These are phyloP conservation scores for Urocyon cinereoargenteus DNA, from an alignment of 2,797 vertebrate species.

Conservation along the genomic window DNA sequence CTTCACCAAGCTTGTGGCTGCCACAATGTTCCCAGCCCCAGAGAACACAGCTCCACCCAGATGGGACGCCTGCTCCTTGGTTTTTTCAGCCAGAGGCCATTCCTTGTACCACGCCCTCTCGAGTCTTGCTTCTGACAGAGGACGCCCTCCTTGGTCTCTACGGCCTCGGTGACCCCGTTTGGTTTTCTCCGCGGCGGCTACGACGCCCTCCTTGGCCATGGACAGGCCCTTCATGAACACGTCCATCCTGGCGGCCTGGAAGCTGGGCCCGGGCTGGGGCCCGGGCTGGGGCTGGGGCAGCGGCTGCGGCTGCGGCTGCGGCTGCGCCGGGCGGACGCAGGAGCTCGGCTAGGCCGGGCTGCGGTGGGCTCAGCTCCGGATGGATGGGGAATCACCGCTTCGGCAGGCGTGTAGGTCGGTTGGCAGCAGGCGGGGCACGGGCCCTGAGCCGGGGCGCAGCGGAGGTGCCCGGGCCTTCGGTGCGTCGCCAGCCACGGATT, in stretches of 20 bases:
- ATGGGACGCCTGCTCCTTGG: conserved; percentile 94
- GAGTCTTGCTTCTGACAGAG: conserved; percentile 98
- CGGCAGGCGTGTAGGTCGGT: neutral
- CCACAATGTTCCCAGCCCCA: conserved; percentile 95
- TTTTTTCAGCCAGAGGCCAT: conserved; percentile 98
- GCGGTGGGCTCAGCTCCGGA: neutral
- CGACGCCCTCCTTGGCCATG: conserved; percentile 99
- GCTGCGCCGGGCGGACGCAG: neutral
- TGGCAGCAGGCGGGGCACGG: neutral
- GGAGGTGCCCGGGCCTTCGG: neutral
- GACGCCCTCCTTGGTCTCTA: conserved; percentile 98
- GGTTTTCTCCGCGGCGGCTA: conserved; percentile 98
- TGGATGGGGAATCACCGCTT: neutral
- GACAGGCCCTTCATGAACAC: conserved; percentile 99
- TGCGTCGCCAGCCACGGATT: neutral
- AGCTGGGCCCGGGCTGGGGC: conserved; percentile 60
- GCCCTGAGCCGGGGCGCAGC: conserved; percentile 22
- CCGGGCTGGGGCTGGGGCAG: conserved; percentile 55
- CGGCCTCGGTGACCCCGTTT: conserved; percentile 97
- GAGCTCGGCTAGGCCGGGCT: neutral
- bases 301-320: conserved; percentile 47
- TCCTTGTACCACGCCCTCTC: conserved; percentile 94
- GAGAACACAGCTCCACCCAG: conserved; percentile 94
- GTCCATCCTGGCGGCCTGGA: conserved; percentile 94
- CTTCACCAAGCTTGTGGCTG: conserved; percentile 97